Evolutionary conservation across 2,797 vertebrate species (phyloP).

Genomic region (Pantherophis alleghaniensis): DNA sequence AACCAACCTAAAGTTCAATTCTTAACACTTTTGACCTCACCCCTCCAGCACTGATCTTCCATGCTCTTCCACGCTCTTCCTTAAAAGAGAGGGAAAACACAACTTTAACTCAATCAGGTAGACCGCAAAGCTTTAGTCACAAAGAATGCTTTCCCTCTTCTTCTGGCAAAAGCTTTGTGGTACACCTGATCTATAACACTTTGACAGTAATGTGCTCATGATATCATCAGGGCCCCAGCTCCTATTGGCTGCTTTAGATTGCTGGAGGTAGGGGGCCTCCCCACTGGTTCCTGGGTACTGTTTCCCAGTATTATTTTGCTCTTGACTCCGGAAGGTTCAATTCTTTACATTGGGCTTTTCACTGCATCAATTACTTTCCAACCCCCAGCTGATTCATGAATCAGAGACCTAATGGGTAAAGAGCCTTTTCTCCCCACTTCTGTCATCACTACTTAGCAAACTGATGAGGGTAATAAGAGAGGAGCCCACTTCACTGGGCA

Average conservation of each 20-base stretch:
- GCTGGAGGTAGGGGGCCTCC: neutral
- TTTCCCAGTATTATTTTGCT: neutral
- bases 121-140: neutral
- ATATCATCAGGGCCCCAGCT: neutral
- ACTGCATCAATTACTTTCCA: neutral
- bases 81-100: neutral
- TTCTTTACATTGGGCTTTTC: neutral
- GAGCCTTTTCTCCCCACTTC: neutral
- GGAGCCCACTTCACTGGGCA: neutral
- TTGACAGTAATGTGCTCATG: neutral
- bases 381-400: neutral
- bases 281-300: neutral
- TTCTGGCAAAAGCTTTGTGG: neutral
- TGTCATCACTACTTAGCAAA: neutral
- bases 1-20: neutral
- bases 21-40: neutral
- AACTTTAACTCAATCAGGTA: too few species aligned
- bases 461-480: neutral
- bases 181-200: neutral
- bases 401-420: neutral
- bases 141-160: neutral
- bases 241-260: neutral
- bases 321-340: neutral
- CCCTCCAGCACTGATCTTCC: neutral
- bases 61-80: neutral